These are phyloP conservation scores for Thera obeliscata DNA, from an alignment of 2,888 invertebrate genomes.

Conservation along the genomic window DNA sequence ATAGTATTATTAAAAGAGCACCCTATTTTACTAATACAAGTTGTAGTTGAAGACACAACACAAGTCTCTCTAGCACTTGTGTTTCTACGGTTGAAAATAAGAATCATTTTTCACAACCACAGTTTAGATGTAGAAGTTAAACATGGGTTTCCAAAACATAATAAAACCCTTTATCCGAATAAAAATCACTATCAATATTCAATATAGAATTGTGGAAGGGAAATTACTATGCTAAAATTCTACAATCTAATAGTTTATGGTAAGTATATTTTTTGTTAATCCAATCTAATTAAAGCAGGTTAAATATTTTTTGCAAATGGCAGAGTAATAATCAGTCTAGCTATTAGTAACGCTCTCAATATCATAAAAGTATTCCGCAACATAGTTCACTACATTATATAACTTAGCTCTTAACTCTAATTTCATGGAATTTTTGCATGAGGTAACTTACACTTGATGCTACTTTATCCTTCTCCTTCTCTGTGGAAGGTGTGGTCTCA, in stretches of 20 bases:
- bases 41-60: conserved; percentile 45
- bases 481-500: conserved; percentile 85
- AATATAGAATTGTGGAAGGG: conserved; percentile 25
- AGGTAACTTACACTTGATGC: conserved; percentile 88
- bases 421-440: conserved; percentile 87
- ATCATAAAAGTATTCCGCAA: conserved; percentile 25
- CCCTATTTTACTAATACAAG: conserved; percentile 53
- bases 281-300: conserved; percentile 59
- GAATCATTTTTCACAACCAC: conserved; percentile 54
- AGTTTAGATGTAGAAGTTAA: conserved; percentile 38
- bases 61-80: neutral
- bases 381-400: conserved; percentile 29
- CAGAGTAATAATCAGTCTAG: conserved; percentile 64
- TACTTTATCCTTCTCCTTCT: conserved; percentile 87
- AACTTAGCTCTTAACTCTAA: conserved; percentile 85
- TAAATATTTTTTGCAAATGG: conserved; percentile 55
- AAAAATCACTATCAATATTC: conserved; percentile 19
- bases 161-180: conserved; percentile 21
- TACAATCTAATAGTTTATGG: conserved; percentile 45
- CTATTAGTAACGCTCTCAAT: conserved; percentile 50
- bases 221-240: conserved; percentile 49
- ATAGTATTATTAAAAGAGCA: conserved; percentile 52
- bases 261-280: conserved; percentile 33
- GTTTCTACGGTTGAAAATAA: conserved; percentile 42
- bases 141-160: conserved; percentile 31